A percentile compares a stretch with the other conserved stretches of the same genome.
phyloP scores from a whole-genome alignment of 1,140 invertebrate genomes.

The Pollicipes pollicipes region DNA sequence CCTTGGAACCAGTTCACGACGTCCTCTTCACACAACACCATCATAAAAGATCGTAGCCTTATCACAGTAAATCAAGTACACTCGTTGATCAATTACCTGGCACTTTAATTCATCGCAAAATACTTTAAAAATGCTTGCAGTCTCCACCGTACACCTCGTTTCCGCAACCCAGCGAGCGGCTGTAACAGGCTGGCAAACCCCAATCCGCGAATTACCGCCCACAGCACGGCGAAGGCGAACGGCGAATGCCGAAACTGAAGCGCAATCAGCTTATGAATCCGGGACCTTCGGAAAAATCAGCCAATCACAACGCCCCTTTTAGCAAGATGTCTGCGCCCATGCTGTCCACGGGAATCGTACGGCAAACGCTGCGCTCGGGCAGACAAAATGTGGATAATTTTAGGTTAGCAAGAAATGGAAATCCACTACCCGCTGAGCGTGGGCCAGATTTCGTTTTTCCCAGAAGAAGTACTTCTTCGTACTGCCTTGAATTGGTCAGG shows the following conservation, averaged over 20 bases:
- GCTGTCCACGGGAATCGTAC: background rate
- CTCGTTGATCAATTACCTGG: background rate
- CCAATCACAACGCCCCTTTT: background rate
- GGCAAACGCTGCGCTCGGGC: background rate
- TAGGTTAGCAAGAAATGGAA: background rate
- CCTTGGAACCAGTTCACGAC: slow-evolving; percentile 1
- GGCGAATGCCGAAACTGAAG: background rate
- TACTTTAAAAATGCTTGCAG: background rate
- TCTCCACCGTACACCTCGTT: background rate
- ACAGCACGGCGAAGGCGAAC: background rate
- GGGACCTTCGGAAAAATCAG: background rate
- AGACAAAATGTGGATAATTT: background rate
- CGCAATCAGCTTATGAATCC: slow-evolving; percentile 1
- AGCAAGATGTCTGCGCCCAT: background rate
- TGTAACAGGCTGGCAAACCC: too few relatives aligned
- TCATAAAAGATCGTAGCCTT: slow-evolving; percentile 4
- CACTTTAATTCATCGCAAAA: background rate
- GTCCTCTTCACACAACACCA: slow-evolving; percentile 10
- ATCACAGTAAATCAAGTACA: slow-evolving; percentile 1
- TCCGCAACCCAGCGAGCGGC: too few relatives aligned
- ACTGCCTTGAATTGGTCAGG: background rate
- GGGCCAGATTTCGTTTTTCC: too few relatives aligned
- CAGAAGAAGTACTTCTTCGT: background rate
- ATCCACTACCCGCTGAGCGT: too few relatives aligned
- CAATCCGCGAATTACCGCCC: background rate